Conservation (phyloP, 2,797 vertebrate species). For the Gymnoscopelus microlampas region DNA sequence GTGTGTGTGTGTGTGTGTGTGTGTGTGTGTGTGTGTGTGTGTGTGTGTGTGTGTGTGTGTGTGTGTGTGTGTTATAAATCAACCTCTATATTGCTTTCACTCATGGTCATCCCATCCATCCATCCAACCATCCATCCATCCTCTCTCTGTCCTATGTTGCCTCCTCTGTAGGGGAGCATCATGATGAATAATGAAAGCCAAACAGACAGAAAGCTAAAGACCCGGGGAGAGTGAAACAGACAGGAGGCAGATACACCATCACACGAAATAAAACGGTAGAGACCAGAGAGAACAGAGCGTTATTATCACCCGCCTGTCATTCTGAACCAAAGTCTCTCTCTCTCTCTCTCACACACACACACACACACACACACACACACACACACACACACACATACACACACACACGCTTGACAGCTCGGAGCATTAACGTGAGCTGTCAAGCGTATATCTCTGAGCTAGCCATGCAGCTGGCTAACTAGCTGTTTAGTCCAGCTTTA, state of each 20-base stretch:
- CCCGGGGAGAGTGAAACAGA: slow-evolving; percentile 25
- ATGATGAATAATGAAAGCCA: slow-evolving; percentile 71
- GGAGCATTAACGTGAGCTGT: too few species aligned
- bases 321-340: too few species aligned
- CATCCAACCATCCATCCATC: too few species aligned
- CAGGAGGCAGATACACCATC: background rate
- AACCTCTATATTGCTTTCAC: slow-evolving; percentile 18
- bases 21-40: background rate
- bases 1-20: slow-evolving; percentile 2
- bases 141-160: slow-evolving; percentile 35
- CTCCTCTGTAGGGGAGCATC: slow-evolving; percentile 32
- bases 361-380: too few species aligned
- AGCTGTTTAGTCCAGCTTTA: too few species aligned
- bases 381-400: background rate
- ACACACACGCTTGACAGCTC: background rate
- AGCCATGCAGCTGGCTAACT: too few species aligned
- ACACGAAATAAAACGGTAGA: background rate
- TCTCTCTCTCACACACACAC: too few species aligned
- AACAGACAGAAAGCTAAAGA: slow-evolving; percentile 19
- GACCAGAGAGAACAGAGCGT: background rate
- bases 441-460: too few species aligned
- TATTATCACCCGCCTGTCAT: too few species aligned
- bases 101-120: slow-evolving; percentile 37
- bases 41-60: slow-evolving; percentile 1
- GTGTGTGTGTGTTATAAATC: background rate